A percentile compares a stretch with the other conserved stretches of the same genome.
These are phyloP conservation scores for Goniozus legneri DNA, from an alignment of 1,140 invertebrate genomes.

Conservation along the genomic window DNA sequence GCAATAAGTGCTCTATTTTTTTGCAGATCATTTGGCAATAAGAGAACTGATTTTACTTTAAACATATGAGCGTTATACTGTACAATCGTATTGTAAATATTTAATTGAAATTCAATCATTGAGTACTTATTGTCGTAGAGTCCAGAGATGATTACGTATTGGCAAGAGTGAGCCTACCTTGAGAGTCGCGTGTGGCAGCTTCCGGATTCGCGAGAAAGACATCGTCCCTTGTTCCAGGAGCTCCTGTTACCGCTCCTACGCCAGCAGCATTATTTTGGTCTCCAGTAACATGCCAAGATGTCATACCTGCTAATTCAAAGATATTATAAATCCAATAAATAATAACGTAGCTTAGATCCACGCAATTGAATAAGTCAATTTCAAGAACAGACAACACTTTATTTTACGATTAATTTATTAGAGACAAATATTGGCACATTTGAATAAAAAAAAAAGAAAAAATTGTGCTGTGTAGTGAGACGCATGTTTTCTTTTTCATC, in stretches of 20 bases:
- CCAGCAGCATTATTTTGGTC: constrained; percentile 60
- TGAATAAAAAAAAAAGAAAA: too few relatives aligned
- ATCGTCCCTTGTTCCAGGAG: constrained; percentile 58
- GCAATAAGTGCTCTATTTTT: constrained; percentile 42
- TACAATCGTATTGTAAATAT: too few relatives aligned
- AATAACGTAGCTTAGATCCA: background rate
- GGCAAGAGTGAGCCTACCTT: constrained; percentile 64
- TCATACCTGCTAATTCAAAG: constrained; percentile 32
- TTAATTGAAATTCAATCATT: too few relatives aligned
- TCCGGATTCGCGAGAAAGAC: constrained; percentile 70
- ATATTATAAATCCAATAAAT: background rate
- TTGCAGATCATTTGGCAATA: too few relatives aligned
- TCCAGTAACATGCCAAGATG: constrained; percentile 62
- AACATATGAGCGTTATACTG: too few relatives aligned
- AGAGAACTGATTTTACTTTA: too few relatives aligned
- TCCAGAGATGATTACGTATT: constrained; percentile 38
- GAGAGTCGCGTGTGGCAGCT: constrained; percentile 69
- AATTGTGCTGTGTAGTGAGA: too few relatives aligned
- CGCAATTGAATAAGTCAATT: background rate
- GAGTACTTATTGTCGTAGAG: constrained; percentile 48
- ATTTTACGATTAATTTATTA: background rate
- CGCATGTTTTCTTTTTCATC: too few relatives aligned
- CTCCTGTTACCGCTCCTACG: constrained; percentile 44
- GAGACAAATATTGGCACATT: background rate
- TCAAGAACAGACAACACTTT: background rate